These are phyloP conservation scores for Coremacera marginata DNA, from an alignment of 2,888 invertebrate species.

Conservation along the genomic window DNA sequence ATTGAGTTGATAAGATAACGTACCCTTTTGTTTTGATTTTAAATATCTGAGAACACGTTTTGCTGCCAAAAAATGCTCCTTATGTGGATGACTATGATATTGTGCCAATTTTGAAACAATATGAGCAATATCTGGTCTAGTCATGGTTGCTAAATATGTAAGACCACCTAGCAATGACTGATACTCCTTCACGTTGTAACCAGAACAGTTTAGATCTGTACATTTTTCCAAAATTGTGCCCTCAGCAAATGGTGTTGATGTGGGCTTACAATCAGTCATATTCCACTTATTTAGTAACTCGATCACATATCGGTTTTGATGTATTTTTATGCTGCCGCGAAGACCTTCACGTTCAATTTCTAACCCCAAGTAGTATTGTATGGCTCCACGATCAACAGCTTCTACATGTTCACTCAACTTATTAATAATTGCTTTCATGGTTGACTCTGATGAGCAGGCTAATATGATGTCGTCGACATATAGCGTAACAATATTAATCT, in stretches of 20 bases:
- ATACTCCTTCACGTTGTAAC: slow-evolving; percentile 35
- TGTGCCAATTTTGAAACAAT: slow-evolving; percentile 43
- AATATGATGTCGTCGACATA: not conserved
- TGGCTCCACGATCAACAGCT: slow-evolving; percentile 9
- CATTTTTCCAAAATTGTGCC: slow-evolving; percentile 35
- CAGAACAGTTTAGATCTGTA: slow-evolving; percentile 26
- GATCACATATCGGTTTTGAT: slow-evolving; percentile 17
- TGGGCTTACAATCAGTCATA: slow-evolving; percentile 31
- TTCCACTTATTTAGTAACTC: slow-evolving; percentile 14
- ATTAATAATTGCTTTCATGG: slow-evolving; percentile 26
- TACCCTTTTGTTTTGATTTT: not conserved
- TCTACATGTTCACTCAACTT: slow-evolving; percentile 28
- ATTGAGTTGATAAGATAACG: slow-evolving; percentile 17
- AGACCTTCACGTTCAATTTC: slow-evolving; percentile 38
- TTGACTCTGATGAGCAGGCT: not conserved
- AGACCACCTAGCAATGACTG: slow-evolving; percentile 41
- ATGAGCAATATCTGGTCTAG: slow-evolving; percentile 44
- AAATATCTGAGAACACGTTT: slow-evolving; percentile 5
- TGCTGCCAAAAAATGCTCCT: not conserved
- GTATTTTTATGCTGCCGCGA: slow-evolving; percentile 26
- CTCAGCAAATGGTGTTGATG: slow-evolving; percentile 30
- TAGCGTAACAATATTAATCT: slow-evolving; percentile 15
- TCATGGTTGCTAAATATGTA: slow-evolving; percentile 40
- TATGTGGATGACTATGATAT: slow-evolving; percentile 46
- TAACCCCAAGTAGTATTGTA: not conserved